Percentiles rank a stretch among this genome's conserved stretches.
These are phyloP conservation scores for Solea solea DNA, from an alignment of 2,113 vertebrate genomes.

Conservation along the genomic window DNA sequence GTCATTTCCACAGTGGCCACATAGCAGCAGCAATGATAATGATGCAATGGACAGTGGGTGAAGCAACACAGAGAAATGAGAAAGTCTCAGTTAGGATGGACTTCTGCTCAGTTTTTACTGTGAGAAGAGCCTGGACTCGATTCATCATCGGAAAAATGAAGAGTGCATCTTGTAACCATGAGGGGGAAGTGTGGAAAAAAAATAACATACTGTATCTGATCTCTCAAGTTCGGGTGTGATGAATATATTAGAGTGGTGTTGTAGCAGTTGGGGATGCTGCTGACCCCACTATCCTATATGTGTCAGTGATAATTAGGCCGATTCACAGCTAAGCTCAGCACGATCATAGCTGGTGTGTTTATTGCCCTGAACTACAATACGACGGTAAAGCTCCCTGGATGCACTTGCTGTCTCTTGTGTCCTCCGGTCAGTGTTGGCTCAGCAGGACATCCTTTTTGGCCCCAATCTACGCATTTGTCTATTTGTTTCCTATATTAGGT, in stretches of 20 bases:
- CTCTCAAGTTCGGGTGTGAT: slow-evolving; percentile 48
- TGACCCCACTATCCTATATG: slow-evolving; percentile 54
- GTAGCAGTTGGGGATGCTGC: slow-evolving; percentile 21
- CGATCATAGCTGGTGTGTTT: slow-evolving; percentile 30
- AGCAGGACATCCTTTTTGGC: slow-evolving; percentile 20
- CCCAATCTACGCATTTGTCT: slow-evolving; percentile 14
- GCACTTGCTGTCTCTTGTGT: slow-evolving; percentile 16
- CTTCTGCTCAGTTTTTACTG: slow-evolving; percentile 35
- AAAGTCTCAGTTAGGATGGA: slow-evolving; percentile 37
- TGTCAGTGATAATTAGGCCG: slow-evolving; percentile 59
- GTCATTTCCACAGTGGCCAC: slow-evolving; percentile 39
- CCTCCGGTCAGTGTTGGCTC: slow-evolving; percentile 46
- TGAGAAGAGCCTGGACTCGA: slow-evolving; percentile 17
- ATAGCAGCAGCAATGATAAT: slow-evolving; percentile 31
- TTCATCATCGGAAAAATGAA: slow-evolving; percentile 32
- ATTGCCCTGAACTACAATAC: slow-evolving; percentile 31
- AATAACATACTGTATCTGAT: slow-evolving; percentile 38
- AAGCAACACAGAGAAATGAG: slow-evolving; percentile 51
- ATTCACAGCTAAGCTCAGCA: slow-evolving; percentile 21
- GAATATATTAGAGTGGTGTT: slow-evolving; percentile 43
- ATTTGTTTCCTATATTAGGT: slow-evolving; percentile 45
- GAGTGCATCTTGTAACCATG: slow-evolving; percentile 32
- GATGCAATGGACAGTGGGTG: slow-evolving; percentile 45
- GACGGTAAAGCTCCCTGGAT: slow-evolving; percentile 32
- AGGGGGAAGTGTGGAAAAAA: slow-evolving; percentile 26